Base-by-base conservation (phyloP, 2,888 invertebrate genomes). In the Pyrochroa serraticornis region DNA sequence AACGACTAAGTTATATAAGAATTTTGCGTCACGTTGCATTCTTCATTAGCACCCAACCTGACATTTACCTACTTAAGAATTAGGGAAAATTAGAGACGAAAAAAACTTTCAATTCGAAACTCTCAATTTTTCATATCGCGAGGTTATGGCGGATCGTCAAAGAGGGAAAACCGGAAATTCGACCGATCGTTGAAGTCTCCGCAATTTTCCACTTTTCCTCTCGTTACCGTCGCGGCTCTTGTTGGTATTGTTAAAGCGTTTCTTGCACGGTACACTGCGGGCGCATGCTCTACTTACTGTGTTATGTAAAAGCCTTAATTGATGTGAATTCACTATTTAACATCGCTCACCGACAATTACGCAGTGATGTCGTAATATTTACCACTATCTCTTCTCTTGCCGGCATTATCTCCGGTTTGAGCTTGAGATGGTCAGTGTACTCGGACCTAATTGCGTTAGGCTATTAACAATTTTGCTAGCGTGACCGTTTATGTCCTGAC, bases 231-330 rank as follows among this genome's bases (percentile, higher is more conserved):
- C 22, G 22, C 22, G 22, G 3, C 22, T 22, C 22, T 22, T 22
- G 22, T 22, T 22, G 22, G 22, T 65, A 65, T 69, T 69, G 67
- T 69, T 65, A 60, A 64, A 63, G 22, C 22, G 22, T 22, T 22
- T 54, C 46, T 63, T 64, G 69, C 73, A 76, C 74, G 76, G 69
- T 76, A 75, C 68, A 72, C 65, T 75, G 76, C 72, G 67, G 69
- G 69, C 72, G 68, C 76, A 77, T 75, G 77, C 77, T 77, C 77
- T 78, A 77, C 75, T 78, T 78, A 77, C 73, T 59, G 63, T 64
- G 72, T 76, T 75, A 76, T 75, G 78, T 77, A 77, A 77, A 43
- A 75, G 71, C 70, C 70, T 71, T 76, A 77, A 77, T 77, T 76
- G 75, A 76, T 74, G 77, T 75, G 75, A 77, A 76, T 76, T 76